Evolutionary conservation across 1,140 invertebrate species (phyloP).

Genomic region (Drosophila seguyi): DNA sequence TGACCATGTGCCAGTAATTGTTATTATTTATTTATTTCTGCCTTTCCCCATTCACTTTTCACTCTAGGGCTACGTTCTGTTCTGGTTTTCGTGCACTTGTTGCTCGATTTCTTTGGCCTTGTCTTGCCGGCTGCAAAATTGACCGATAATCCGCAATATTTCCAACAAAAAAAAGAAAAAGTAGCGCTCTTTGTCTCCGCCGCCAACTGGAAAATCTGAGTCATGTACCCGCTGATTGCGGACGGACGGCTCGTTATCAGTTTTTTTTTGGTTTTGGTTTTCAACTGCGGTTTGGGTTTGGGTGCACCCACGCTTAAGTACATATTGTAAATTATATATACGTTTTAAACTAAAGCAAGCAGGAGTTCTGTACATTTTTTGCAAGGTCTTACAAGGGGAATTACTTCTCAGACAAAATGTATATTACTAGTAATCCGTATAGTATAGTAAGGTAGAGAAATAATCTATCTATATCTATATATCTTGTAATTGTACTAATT

Average conservation of each 20-base stretch:
- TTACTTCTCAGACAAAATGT: neutral
- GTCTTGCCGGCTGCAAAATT: constrained; percentile 27
- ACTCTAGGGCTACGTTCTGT: constrained; percentile 17
- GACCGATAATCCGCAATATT: constrained; percentile 43
- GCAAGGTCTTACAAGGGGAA: neutral
- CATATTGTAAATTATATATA: neutral
- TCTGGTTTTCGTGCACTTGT: constrained; percentile 57
- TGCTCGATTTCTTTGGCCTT: constrained; percentile 67
- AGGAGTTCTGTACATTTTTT: neutral
- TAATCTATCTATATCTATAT: too few relatives aligned
- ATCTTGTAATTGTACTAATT: too few relatives aligned
- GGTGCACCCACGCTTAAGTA: neutral
- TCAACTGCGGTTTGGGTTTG: neutral
- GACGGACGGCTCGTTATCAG: constrained; percentile 24
- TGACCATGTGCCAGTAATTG: constrained; percentile 65
- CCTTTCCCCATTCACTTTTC: constrained; percentile 34
- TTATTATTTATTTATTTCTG: constrained; percentile 31
- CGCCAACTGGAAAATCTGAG: constrained; percentile 25
- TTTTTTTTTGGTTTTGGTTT: constrained; percentile 1
- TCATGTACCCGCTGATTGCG: constrained; percentile 17
- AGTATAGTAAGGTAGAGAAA: too few relatives aligned
- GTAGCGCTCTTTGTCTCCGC: constrained; percentile 31
- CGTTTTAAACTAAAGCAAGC: neutral
- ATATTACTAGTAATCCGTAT: too few relatives aligned
- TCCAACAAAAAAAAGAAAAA: constrained; percentile 4